A percentile compares a stretch with the other conserved stretches of the same genome.
Evolutionary conservation across 2,113 vertebrate genomes (phyloP).

Genomic region (Pachycephala philippinensis): DNA sequence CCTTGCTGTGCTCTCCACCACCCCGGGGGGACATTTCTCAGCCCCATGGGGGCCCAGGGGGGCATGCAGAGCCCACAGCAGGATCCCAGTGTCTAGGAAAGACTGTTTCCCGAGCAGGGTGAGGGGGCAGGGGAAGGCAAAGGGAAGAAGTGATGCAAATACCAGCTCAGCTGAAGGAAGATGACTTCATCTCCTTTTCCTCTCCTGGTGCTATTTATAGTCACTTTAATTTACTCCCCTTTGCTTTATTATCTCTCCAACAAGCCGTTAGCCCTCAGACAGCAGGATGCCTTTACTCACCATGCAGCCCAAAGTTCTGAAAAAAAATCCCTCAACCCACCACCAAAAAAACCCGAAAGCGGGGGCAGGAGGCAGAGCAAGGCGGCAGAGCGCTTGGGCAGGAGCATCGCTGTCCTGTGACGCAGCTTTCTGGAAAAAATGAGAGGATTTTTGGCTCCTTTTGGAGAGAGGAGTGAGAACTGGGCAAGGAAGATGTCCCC

Average conservation of each 20-base stretch:
- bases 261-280: conserved; percentile 61
- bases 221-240: conserved; percentile 70
- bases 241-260: conserved; percentile 73
- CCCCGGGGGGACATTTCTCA: not conserved
- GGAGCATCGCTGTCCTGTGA: not conserved
- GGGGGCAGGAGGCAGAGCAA: not conserved
- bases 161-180: conserved; percentile 68
- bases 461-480: not conserved
- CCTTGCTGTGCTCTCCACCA: not conserved
- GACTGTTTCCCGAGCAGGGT: not conserved
- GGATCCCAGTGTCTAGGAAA: not conserved
- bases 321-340: not conserved
- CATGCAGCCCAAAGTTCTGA: not conserved
- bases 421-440: not conserved
- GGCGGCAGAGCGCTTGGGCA: fast-evolving
- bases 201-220: conserved; percentile 71
- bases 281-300: conserved; percentile 58
- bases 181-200: conserved; percentile 72
- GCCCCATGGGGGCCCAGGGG: too few relatives aligned
- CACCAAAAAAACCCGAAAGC: not conserved
- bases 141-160: conserved; percentile 62
- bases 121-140: conserved; percentile 25
- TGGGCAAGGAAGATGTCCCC: not conserved
- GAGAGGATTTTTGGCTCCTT: not conserved
- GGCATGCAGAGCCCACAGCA: not conserved